These are phyloP conservation scores for Heliocidaris erythrogramma DNA, from an alignment of 35 echinoderm and acorn worm species.

Conservation along the genomic window DNA sequence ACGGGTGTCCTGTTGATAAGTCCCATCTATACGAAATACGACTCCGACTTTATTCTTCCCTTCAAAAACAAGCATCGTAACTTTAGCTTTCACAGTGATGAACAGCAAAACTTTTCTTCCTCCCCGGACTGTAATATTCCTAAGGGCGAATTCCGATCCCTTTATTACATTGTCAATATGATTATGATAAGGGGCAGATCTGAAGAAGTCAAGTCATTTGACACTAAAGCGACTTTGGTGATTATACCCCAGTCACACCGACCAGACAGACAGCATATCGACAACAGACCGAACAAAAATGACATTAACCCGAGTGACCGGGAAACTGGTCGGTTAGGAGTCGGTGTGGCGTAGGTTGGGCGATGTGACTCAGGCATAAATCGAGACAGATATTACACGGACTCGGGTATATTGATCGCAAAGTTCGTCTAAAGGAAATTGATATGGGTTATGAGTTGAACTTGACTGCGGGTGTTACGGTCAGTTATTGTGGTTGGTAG, in stretches of 20 bases:
- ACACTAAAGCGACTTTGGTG: not conserved
- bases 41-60: not conserved
- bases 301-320: too few species aligned
- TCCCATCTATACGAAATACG: not conserved
- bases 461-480: not conserved
- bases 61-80: not conserved
- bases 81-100: not conserved
- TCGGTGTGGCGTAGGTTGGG: too few species aligned
- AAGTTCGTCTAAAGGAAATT: not conserved
- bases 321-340: too few species aligned
- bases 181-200: not conserved
- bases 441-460: slow-evolving; percentile 28
- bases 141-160: not conserved
- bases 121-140: not conserved
- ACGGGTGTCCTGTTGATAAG: not conserved
- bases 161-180: slow-evolving; percentile 27
- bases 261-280: too few species aligned
- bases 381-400: not conserved
- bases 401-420: not conserved
- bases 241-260: too few species aligned
- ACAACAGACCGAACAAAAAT: too few species aligned
- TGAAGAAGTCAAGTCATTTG: slow-evolving; percentile 12
- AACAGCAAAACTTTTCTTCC: not conserved
- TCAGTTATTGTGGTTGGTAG: not conserved
- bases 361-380: not conserved